A percentile compares a stretch with the other conserved stretches of the same genome.
Evolutionary conservation across 2,888 invertebrate species (phyloP).

Genomic region (Patella pellucida): DNA sequence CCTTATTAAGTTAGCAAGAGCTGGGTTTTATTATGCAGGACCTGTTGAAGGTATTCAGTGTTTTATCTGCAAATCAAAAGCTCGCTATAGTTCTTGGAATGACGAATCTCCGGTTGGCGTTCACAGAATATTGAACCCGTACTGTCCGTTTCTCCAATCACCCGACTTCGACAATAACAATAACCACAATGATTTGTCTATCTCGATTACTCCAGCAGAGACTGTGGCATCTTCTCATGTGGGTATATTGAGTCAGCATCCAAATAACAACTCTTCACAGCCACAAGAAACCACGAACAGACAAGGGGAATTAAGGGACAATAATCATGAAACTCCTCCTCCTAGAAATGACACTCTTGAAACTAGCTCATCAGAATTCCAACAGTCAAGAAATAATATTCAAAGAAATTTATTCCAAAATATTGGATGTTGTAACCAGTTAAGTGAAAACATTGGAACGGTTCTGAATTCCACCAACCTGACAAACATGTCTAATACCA

Average conservation of each 20-base stretch:
- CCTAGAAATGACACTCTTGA: too few species aligned
- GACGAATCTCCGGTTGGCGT: background rate
- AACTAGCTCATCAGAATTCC: too few species aligned
- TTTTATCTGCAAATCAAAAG: background rate
- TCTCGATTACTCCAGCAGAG: background rate
- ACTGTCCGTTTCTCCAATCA: background rate
- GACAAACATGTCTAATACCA: too few species aligned
- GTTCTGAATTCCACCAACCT: too few species aligned
- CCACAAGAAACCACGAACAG: background rate
- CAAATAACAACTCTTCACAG: background rate
- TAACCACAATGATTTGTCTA: background rate
- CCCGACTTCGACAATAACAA: background rate
- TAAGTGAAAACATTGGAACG: too few species aligned
- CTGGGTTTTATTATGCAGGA: slow-evolving; percentile 6
- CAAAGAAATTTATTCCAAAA: too few species aligned
- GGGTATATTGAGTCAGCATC: background rate
- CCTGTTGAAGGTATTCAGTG: background rate
- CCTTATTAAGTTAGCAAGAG: background rate
- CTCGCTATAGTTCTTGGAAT: background rate
- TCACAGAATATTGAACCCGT: background rate
- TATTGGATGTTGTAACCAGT: too few species aligned
- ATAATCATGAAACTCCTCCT: too few species aligned
- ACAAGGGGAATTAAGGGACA: too few species aligned
- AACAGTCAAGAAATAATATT: too few species aligned
- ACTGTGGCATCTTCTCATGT: background rate